Evolutionary conservation across 2,888 invertebrate genomes (phyloP).

Genomic region (Thalpophila matura): DNA sequence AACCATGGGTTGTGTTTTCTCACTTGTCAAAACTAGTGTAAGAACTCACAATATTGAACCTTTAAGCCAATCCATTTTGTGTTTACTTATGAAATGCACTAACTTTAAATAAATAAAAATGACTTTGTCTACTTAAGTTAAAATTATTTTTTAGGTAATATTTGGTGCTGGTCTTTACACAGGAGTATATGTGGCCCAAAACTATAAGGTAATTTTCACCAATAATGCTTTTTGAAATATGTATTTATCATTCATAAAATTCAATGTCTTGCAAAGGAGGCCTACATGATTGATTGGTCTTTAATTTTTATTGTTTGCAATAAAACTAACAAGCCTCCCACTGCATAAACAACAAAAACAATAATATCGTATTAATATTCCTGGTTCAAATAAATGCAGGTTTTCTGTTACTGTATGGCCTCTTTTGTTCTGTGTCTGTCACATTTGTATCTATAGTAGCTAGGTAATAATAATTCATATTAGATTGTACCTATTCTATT

Average conservation of each 20-base stretch:
- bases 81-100: too few relatives aligned
- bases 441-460: conserved; percentile 27
- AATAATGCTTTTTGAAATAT: neutral
- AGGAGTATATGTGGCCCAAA: conserved; percentile 94
- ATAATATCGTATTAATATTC: conserved; percentile 31
- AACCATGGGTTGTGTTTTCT: conserved; percentile 46
- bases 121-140: conserved; percentile 10
- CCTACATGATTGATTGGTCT: conserved; percentile 30
- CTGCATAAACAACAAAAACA: neutral
- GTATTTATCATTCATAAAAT: conserved; percentile 3
- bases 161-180: conserved; percentile 93
- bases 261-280: conserved; percentile 52
- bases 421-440: conserved; percentile 68
- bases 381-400: conserved; percentile 56
- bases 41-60: conserved; percentile 21
- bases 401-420: conserved; percentile 61
- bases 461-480: neutral
- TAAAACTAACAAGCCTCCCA: neutral
- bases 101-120: too few relatives aligned
- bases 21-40: conserved; percentile 58
- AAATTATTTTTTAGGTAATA: conserved; percentile 90
- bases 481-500: conserved; percentile 23
- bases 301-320: neutral
- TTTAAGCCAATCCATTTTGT: neutral
- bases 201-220: conserved; percentile 70